Evolutionary conservation across 2,113 vertebrate species (phyloP).

Genomic region (Gracilinanus agilis): DNA sequence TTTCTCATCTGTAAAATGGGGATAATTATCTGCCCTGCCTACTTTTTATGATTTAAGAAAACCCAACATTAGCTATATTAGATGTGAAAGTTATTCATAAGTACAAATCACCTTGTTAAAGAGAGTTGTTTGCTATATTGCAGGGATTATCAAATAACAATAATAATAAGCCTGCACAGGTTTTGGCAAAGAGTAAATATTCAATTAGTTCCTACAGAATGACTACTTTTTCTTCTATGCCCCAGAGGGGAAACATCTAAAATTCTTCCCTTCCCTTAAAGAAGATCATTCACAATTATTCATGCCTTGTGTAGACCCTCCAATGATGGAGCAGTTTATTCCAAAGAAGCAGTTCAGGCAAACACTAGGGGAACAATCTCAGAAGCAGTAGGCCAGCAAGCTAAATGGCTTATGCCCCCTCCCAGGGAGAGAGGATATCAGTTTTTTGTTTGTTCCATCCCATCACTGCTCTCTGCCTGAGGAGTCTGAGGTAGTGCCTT

Average conservation of each 20-base stretch:
- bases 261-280: not conserved
- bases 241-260: not conserved
- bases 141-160: not conserved
- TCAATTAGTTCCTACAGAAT: not conserved
- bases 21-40: not conserved
- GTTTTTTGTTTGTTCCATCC: not conserved
- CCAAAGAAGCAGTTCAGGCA: not conserved
- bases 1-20: not conserved
- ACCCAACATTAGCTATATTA: not conserved
- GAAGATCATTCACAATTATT: not conserved
- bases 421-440: too few relatives aligned
- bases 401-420: not conserved
- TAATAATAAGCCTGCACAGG: not conserved
- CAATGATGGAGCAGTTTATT: not conserved
- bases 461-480: not conserved
- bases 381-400: not conserved
- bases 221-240: not conserved
- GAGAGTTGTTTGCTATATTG: not conserved
- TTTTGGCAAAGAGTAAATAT: not conserved
- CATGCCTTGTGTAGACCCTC: not conserved
- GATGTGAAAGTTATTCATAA: not conserved
- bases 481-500: not conserved
- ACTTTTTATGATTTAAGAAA: not conserved
- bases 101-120: not conserved
- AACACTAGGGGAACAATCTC: not conserved